phyloP scores from a whole-genome alignment of 2,888 invertebrate genomes.

The Drosophila formosana region DNA sequence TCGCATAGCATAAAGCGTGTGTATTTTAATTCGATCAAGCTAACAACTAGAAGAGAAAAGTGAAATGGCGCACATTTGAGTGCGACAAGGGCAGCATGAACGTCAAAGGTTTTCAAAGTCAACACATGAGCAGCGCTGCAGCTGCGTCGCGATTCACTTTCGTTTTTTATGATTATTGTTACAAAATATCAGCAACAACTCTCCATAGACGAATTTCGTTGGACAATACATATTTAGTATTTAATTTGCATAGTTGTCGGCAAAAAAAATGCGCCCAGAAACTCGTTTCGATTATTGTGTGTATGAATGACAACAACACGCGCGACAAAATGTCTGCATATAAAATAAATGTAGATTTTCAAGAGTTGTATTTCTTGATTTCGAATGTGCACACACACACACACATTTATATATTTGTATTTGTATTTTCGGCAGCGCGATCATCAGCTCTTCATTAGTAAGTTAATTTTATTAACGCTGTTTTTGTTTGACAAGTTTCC shows the following conservation, averaged over 20 bases:
- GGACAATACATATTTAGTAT: conserved; percentile 56
- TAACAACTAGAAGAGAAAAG: conserved; percentile 70
- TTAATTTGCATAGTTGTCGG: conserved; percentile 75
- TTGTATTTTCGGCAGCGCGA: conserved; percentile 41
- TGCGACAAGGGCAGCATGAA: conserved; percentile 60
- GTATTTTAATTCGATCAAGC: conserved; percentile 71
- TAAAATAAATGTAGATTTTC: conserved; percentile 56
- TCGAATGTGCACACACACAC: conserved; percentile 7
- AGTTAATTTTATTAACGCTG: conserved; percentile 72
- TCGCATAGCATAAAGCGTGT: conserved; percentile 10
- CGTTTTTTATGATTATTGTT: conserved; percentile 69
- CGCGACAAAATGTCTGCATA: conserved; percentile 73
- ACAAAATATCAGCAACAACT: conserved; percentile 65
- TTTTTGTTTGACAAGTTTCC: conserved; percentile 47
- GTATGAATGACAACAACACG: conserved; percentile 40
- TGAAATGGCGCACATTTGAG: conserved; percentile 58
- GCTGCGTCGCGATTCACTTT: conserved; percentile 52
- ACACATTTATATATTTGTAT: conserved; percentile 4
- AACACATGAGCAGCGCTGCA: conserved; percentile 34
- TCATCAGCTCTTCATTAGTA: conserved; percentile 74
- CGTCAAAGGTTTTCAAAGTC: conserved; percentile 70
- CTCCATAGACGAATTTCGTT: conserved; percentile 31
- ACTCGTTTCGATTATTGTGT: conserved; percentile 56
- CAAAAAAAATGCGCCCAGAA: conserved; percentile 55
- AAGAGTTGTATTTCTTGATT: conserved; percentile 64